phyloP scores from a whole-genome alignment of 2,888 invertebrate genomes.

The Brachyptera putata region DNA sequence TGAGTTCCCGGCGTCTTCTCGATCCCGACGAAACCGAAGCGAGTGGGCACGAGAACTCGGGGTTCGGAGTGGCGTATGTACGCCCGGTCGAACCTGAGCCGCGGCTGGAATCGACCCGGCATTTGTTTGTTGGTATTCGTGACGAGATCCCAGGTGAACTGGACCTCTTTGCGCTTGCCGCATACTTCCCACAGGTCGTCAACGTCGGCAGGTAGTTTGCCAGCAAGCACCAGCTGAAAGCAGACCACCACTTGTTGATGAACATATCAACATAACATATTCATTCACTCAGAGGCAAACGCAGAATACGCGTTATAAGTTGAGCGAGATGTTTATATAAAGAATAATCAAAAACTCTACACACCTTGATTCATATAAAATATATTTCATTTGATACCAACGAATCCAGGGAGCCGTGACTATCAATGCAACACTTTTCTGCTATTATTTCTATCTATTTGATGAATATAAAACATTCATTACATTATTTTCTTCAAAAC shows the following conservation, averaged over 20 bases:
- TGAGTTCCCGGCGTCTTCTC: slow-evolving; percentile 47
- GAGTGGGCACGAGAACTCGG: slow-evolving; percentile 41
- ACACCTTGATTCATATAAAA: no score
- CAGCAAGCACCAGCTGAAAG: slow-evolving; percentile 40
- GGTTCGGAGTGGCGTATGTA: slow-evolving; percentile 43
- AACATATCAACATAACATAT: no score
- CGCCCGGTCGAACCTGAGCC: slow-evolving; percentile 52
- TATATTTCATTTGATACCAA: no score
- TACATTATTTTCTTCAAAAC: no score
- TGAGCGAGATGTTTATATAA: no score
- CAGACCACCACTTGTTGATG: background rate
- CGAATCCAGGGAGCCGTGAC: no score
- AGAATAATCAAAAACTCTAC: no score
- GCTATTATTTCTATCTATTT: no score
- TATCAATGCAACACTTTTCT: no score
- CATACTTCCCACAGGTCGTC: slow-evolving; percentile 52
- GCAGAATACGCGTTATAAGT: no score
- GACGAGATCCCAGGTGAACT: slow-evolving; percentile 55
- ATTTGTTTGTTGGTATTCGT: slow-evolving; percentile 52
- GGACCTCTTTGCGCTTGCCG: slow-evolving; percentile 49
- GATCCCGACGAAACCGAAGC: slow-evolving; percentile 52
- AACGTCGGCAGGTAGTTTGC: slow-evolving; percentile 45
- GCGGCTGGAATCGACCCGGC: slow-evolving; percentile 42
- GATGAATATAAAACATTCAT: no score
- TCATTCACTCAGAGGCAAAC: no score